Conservation (phyloP, 2,888 invertebrate species). For the Mythimna lalbum region DNA sequence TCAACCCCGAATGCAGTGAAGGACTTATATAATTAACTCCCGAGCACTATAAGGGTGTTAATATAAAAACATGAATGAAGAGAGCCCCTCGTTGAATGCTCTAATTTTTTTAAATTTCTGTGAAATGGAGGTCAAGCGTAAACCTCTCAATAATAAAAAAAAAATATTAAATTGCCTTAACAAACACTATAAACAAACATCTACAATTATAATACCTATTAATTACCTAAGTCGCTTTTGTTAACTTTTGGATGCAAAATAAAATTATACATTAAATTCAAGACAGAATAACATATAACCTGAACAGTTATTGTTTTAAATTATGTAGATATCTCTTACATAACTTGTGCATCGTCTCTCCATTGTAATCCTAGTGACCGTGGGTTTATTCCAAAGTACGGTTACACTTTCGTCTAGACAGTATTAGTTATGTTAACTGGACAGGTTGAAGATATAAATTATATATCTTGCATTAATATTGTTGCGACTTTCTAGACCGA, state of each 20-base stretch:
- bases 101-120: too few species aligned
- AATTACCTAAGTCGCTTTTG: neutral
- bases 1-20: too few species aligned
- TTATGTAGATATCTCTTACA: slow-evolving; percentile 21
- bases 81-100: too few species aligned
- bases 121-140: too few species aligned
- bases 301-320: slow-evolving; percentile 37
- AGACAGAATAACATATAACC: slow-evolving; percentile 4
- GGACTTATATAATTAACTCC: too few species aligned
- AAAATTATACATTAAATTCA: slow-evolving; percentile 18
- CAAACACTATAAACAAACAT: neutral
- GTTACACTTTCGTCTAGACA: slow-evolving; percentile 37
- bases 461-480: slow-evolving; percentile 4
- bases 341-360: slow-evolving; percentile 19
- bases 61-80: too few species aligned
- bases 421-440: slow-evolving; percentile 29
- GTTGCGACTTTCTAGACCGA: slow-evolving; percentile 3
- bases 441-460: slow-evolving; percentile 10
- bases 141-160: too few species aligned
- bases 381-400: slow-evolving; percentile 25
- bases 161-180: neutral
- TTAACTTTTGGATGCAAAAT: neutral
- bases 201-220: neutral
- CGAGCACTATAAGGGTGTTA: too few species aligned
- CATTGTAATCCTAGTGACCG: slow-evolving; percentile 33